These are phyloP conservation scores for Phenacoccus solenopsis DNA, from an alignment of 1,140 invertebrate genomes.

Conservation along the genomic window DNA sequence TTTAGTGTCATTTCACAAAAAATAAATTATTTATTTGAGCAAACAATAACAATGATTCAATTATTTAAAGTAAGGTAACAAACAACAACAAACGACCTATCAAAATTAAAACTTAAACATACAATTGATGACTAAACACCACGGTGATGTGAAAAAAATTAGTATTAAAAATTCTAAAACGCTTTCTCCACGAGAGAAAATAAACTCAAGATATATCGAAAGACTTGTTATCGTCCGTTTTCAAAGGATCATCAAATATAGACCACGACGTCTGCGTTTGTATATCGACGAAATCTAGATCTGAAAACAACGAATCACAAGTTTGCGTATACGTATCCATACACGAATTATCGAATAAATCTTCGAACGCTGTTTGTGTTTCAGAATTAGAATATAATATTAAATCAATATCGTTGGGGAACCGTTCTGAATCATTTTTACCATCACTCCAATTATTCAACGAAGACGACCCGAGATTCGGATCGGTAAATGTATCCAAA, in stretches of 20 bases:
- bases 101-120: too few relatives aligned
- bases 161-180: too few relatives aligned
- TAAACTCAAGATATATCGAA: too few relatives aligned
- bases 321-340: slow-evolving; percentile 9
- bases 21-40: too few relatives aligned
- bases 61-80: too few relatives aligned
- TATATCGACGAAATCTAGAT: slow-evolving; percentile 6
- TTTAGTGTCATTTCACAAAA: too few relatives aligned
- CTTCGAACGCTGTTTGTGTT: slow-evolving; percentile 8
- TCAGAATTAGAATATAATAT: not conserved
- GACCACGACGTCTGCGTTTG: not conserved
- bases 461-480: not conserved
- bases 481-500: not conserved
- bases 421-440: not conserved
- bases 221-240: too few relatives aligned
- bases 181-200: too few relatives aligned
- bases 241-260: not conserved
- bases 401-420: not conserved
- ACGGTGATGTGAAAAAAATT: too few relatives aligned
- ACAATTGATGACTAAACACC: too few relatives aligned
- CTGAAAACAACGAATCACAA: slow-evolving; percentile 8
- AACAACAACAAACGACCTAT: too few relatives aligned
- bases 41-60: too few relatives aligned
- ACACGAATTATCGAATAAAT: slow-evolving; percentile 6
- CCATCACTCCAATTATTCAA: not conserved